These are phyloP conservation scores for Spodoptera frugiperda DNA, from an alignment of 1,140 invertebrate genomes.

Conservation along the genomic window DNA sequence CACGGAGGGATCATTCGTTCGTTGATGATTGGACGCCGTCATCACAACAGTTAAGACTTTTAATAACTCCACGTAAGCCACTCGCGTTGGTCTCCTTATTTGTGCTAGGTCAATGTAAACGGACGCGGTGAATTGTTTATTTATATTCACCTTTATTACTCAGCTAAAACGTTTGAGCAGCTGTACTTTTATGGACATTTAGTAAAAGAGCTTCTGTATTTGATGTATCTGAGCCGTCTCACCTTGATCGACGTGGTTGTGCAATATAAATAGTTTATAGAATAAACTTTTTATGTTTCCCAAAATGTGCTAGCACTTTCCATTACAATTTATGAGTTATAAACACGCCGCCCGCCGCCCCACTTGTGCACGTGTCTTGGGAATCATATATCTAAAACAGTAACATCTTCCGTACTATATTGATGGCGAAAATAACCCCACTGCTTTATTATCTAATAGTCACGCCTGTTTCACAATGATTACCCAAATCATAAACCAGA, in stretches of 20 bases:
- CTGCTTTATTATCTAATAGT: slow-evolving; percentile 65
- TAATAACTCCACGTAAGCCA: slow-evolving; percentile 39
- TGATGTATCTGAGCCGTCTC: not conserved
- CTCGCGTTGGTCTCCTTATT: slow-evolving; percentile 53
- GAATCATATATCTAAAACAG: slow-evolving; percentile 61
- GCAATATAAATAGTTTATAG: slow-evolving; percentile 18
- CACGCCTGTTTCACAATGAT: slow-evolving; percentile 68
- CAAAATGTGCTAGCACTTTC: slow-evolving; percentile 61
- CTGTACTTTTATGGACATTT: slow-evolving; percentile 13
- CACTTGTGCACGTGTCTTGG: slow-evolving; percentile 61
- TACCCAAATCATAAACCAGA: slow-evolving; percentile 64
- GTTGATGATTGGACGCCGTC: slow-evolving; percentile 65
- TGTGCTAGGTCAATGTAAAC: slow-evolving; percentile 45
- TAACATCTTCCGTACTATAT: slow-evolving; percentile 61
- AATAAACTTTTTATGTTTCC: slow-evolving; percentile 55
- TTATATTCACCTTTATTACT: slow-evolving; percentile 44
- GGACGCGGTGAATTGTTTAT: slow-evolving; percentile 45
- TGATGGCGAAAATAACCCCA: slow-evolving; percentile 60
- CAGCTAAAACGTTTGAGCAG: not conserved
- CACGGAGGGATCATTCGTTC: slow-evolving; percentile 65
- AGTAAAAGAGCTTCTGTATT: slow-evolving; percentile 3
- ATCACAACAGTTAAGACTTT: slow-evolving; percentile 61
- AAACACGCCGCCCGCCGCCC: slow-evolving; percentile 65
- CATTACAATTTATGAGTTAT: slow-evolving; percentile 74
- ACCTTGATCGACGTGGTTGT: slow-evolving; percentile 14